Base-by-base conservation (phyloP, 2,888 invertebrate species). In the Sylvicola fuscatus region DNA sequence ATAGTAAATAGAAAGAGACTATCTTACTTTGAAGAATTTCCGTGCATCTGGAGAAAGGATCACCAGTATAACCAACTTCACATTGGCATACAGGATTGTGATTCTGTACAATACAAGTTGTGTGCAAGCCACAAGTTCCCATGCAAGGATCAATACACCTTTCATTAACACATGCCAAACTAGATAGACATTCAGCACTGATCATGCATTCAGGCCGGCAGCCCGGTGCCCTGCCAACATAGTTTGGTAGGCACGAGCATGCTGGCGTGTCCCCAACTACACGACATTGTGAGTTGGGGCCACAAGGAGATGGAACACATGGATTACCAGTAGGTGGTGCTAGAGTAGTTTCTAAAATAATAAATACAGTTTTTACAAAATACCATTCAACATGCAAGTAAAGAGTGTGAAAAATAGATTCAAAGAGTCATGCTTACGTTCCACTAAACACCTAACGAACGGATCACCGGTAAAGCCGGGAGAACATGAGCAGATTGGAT, bases 401-500 rank as follows among this genome's bases (percentile, higher is more conserved):
- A n/a, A 36, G n/a, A n/a, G n/a, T n/a, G n/a, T n/a, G n/a, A 37
- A 14, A 27, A n/a, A n/a, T n/a, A n/a, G n/a, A n/a, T n/a, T n/a
- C n/a, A n/a, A n/a, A n/a, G n/a, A 40, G 4, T 41, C 48, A 53
- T 53, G 52, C 67, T 68, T 66, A 76, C 77, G 60, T 59, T 69
- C 64, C 60, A 71, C 65, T 42, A 56, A 56, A 56, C 81, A 82
- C 53, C 66, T 62, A 41, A 69, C 65, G 50, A 81, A 79, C 32
- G 84, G 82, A 70, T 84, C 80, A 39, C 86, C 86, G 28, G 74
- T 74, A 51, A 68, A 79, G 43, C 78, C 78, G 43, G 68, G 63
- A 39, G 76, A 68, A 50, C 87, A 87, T 49, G 75, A 81, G 57
- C 87, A 87, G 46, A 84, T 78, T 27, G 86, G 83, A 53, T 81